Base-by-base conservation (phyloP, 1,140 invertebrate genomes). In the Rhyzopertha dominica region DNA sequence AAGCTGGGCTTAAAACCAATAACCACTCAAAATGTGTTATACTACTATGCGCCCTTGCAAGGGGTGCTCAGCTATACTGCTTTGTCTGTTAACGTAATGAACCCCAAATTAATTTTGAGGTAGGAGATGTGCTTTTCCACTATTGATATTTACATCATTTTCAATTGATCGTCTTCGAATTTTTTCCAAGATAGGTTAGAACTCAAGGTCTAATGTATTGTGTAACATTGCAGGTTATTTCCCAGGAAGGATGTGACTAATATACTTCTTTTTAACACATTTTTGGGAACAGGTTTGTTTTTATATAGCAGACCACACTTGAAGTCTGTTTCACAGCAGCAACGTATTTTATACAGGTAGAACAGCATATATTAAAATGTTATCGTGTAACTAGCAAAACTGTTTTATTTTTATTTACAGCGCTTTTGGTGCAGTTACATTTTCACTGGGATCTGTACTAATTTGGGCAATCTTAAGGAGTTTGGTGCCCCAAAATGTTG, bases 401-500 rank as follows among this genome's bases (percentile, higher is more conserved):
- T 20, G 45, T 36, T 17, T 37, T 32, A 25, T 41, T 19, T 32
- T 61, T 55, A 49, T 48, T 68, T 69, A 31, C 59, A 80, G 81
- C 61, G 54, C 72, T n/a, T 74, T 80, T 49, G 81, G 81, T 12
- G 75, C 79, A 23, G 54, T 79, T 4, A 68, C 85, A 12, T 77
- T 86, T 56, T 82, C 79, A 39, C 77, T 87, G 61, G 84, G 84
- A 14, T 85, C 82, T 0, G 77, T 87, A 4, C 65, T 87, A 3
- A 66, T 77, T 19, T 85, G 82, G 80, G 84, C 84, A 1, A 73
- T 87, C 17, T 65, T 83, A 17, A 72, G 82, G 54, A 81, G 78
- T 13, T 58, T 82, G 22, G 53, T 84, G 19, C 82, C 83, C 4
- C 69, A 75, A 49, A 82, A 79, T 59, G 73, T 78, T 28, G 58